These are phyloP conservation scores for Mobula hypostoma DNA, from an alignment of 2,113 vertebrate species.

Conservation along the genomic window DNA sequence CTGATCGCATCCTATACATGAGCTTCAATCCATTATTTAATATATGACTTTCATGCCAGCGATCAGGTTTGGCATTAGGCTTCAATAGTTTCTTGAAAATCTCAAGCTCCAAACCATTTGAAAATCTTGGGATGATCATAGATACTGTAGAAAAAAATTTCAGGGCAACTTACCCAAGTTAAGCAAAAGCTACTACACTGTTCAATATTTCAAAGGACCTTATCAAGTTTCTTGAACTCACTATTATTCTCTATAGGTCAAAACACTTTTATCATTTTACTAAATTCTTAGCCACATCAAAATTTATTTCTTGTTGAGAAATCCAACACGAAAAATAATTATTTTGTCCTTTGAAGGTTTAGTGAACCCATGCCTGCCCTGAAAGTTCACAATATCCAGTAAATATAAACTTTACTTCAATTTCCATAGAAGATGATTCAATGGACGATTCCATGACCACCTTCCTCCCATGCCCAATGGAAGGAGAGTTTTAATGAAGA, in stretches of 20 bases:
- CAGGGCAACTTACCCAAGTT: not conserved
- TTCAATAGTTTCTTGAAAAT: not conserved
- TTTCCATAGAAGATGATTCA: not conserved
- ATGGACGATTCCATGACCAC: no score
- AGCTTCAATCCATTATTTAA: not conserved
- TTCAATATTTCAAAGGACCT: not conserved
- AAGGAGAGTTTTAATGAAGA: not conserved
- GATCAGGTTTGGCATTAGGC: not conserved
- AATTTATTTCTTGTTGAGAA: not conserved
- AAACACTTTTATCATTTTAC: not conserved
- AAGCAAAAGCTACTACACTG: not conserved
- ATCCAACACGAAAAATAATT: not conserved
- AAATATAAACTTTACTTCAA: slow-evolving; percentile 14
- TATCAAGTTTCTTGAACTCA: slow-evolving; percentile 6
- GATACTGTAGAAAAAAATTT: not conserved
- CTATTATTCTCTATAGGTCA: not conserved
- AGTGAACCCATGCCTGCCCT: not conserved
- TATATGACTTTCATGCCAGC: not conserved
- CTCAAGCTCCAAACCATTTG: not conserved
- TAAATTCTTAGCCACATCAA: not conserved
- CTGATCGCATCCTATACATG: not conserved
- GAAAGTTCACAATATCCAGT: not conserved
- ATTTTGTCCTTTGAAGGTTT: not conserved
- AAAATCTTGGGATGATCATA: not conserved
- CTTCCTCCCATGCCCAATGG: not conserved